Base-by-base conservation (phyloP, 2,113 vertebrate genomes). In the Platycercus adscitus region DNA sequence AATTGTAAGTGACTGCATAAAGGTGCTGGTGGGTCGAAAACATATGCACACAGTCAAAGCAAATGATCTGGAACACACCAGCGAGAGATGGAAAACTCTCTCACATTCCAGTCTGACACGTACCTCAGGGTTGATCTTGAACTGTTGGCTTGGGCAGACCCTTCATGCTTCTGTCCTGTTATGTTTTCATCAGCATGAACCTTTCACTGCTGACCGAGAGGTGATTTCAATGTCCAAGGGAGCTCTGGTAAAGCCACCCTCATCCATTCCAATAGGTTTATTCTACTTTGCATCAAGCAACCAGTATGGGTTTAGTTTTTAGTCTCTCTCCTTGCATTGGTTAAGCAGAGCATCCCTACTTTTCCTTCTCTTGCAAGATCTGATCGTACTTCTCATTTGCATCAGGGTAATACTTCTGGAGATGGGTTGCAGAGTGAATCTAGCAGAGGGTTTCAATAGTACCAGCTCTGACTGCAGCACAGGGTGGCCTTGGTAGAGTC, bases 1-100 rank as follows among this genome's bases (percentile, higher is more conserved):
- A 86, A 88, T 96, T 65, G 43, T 61, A 86, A 66, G 23, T 44
- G 81, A 70, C 85, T 55, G 75, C 2, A 1, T 33, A 55, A 90
- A 90, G 93, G 90, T 88, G 82, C 76, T 46, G 89, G 64, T 88
- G 90, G 88, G 86, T 25, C 55, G 86, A 55, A 55, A 81, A n/a
- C 93, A 71, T 50, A 64, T 26, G 82, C 55, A 21, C 46, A 28
- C 46, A 75, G 85, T 43, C 88, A 83, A 10, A 94, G 65, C 64
- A 78, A 94, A 88, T 41, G 85, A 66, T 58, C 63, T 19, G 14
- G 79, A 86, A 56, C 68, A 3, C 49, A 50, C 9, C 23, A 73
- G 58, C 1, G 4, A 68, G 84, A 89, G 86, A 81, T 55, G 68
- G 91, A 73, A 65, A 90, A 66, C 64, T 79, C 64, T 76, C 33